A percentile compares a stretch with the other conserved stretches of the same genome.
Evolutionary conservation across 2,888 invertebrate species (phyloP).

Genomic region (Petrophora chlorosata): DNA sequence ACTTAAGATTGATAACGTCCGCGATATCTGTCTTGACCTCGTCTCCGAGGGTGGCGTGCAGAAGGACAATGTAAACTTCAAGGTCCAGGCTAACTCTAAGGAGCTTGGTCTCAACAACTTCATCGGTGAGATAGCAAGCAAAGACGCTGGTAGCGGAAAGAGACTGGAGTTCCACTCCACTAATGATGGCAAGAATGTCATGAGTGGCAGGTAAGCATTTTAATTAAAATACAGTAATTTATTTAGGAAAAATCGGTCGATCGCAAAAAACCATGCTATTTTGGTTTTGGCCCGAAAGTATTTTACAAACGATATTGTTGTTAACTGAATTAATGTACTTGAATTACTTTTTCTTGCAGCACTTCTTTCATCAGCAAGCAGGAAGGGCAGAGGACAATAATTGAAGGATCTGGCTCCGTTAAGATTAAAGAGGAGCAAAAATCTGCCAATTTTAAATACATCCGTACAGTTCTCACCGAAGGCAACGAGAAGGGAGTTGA

Average conservation of each 20-base stretch:
- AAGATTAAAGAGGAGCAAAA: conserved; percentile 87
- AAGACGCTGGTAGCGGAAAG: conserved; percentile 84
- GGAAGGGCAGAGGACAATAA: conserved; percentile 87
- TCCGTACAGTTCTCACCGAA: conserved; percentile 85
- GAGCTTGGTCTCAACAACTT: conserved; percentile 86
- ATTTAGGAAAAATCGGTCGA: too few relatives aligned
- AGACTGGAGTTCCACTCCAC: conserved; percentile 86
- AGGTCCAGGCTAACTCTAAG: conserved; percentile 85
- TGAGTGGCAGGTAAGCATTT: conserved; percentile 87
- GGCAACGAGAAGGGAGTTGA: conserved; percentile 88
- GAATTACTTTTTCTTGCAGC: too few relatives aligned
- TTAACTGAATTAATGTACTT: too few relatives aligned
- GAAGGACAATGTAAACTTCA: conserved; percentile 86
- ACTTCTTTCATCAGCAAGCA: conserved; percentile 88
- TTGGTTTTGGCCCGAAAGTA: too few relatives aligned
- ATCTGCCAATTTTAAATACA: conserved; percentile 89
- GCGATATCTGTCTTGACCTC: conserved; percentile 80
- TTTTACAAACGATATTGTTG: too few relatives aligned
- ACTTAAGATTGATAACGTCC: conserved; percentile 78
- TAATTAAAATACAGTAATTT: too few relatives aligned
- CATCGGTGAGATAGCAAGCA: conserved; percentile 85
- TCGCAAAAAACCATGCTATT: too few relatives aligned
- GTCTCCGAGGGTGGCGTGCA: conserved; percentile 82
- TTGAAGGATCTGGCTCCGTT: conserved; percentile 90
- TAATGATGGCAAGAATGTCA: conserved; percentile 85